These are phyloP conservation scores for Linyphia triangularis DNA, from an alignment of 2,888 invertebrate genomes.

Conservation along the genomic window DNA sequence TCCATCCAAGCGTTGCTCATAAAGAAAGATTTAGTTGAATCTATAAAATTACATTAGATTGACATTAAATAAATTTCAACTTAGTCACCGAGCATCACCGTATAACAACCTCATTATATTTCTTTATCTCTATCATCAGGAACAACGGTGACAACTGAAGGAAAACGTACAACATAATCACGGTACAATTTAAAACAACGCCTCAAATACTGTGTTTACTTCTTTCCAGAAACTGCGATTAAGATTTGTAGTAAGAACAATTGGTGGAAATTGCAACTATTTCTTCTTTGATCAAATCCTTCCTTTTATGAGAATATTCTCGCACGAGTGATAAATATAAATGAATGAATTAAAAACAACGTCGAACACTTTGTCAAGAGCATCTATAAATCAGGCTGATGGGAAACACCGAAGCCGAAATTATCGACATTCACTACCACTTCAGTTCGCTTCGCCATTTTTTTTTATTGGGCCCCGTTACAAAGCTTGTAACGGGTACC, in stretches of 20 bases:
- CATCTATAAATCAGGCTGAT: slow-evolving; percentile 49
- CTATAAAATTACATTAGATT: slow-evolving; percentile 3
- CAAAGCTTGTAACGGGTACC: neutral
- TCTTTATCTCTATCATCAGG: neutral
- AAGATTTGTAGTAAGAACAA: neutral
- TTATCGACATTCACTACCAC: neutral
- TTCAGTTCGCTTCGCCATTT: slow-evolving; percentile 3
- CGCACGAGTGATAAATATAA: neutral
- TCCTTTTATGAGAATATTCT: neutral
- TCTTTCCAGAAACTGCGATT: neutral
- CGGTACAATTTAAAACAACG: neutral
- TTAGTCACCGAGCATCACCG: neutral
- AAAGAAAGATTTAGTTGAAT: slow-evolving; percentile 3
- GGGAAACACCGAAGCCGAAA: slow-evolving; percentile 19
- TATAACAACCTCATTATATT: too few species aligned
- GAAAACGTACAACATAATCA: neutral
- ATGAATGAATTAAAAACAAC: slow-evolving; percentile 11
- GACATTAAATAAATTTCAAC: neutral
- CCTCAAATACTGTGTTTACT: neutral
- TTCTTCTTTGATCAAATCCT: neutral
- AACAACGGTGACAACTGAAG: neutral
- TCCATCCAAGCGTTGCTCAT: neutral
- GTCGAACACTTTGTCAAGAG: slow-evolving; percentile 1
- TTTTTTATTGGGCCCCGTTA: neutral
- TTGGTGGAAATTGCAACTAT: neutral